Percentiles rank a stretch among this genome's conserved stretches.
Evolutionary conservation across 37 sponge, comb jelly and placozoan species (phyloP).

Genomic region (Axinella damicornis): DNA sequence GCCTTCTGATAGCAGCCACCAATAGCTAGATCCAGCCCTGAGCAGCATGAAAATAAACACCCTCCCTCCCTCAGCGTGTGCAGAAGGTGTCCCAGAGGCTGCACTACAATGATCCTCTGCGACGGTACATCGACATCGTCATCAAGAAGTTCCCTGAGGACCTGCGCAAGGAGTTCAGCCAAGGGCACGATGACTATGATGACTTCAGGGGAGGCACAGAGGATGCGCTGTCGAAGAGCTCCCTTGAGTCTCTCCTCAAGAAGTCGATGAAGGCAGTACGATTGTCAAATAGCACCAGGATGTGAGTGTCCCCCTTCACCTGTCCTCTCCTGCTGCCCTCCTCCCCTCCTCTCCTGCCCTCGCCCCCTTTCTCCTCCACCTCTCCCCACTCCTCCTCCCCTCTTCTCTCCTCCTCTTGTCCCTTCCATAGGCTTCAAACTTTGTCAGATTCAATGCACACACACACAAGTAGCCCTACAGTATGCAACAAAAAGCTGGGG

Average conservation of each 20-base stretch:
- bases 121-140: slow-evolving; percentile 78
- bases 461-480: too few relatives aligned
- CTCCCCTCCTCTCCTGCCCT: neutral
- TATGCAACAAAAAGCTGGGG: too few relatives aligned
- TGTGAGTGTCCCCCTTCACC: slow-evolving; percentile 45
- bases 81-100: slow-evolving; percentile 41
- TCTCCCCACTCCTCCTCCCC: neutral
- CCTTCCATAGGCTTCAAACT: too few relatives aligned
- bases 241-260: slow-evolving; percentile 69
- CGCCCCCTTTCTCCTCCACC: neutral
- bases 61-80: slow-evolving; percentile 53
- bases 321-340: neutral
- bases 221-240: slow-evolving; percentile 60
- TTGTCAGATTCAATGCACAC: too few relatives aligned
- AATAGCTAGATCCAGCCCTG: neutral
- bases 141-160: slow-evolving; percentile 87
- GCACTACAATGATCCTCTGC: slow-evolving; percentile 74
- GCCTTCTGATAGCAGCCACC: too few relatives aligned
- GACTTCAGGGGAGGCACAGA: slow-evolving; percentile 55
- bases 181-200: slow-evolving; percentile 85
- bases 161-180: slow-evolving; percentile 56
- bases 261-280: slow-evolving; percentile 69
- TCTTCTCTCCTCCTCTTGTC: neutral
- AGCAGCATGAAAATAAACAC: too few relatives aligned
- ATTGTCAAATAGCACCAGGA: slow-evolving; percentile 50